Percentiles rank a stretch among this genome's conserved stretches.
Conservation (phyloP, 2,888 invertebrate genomes). For the Pterostichus niger region DNA sequence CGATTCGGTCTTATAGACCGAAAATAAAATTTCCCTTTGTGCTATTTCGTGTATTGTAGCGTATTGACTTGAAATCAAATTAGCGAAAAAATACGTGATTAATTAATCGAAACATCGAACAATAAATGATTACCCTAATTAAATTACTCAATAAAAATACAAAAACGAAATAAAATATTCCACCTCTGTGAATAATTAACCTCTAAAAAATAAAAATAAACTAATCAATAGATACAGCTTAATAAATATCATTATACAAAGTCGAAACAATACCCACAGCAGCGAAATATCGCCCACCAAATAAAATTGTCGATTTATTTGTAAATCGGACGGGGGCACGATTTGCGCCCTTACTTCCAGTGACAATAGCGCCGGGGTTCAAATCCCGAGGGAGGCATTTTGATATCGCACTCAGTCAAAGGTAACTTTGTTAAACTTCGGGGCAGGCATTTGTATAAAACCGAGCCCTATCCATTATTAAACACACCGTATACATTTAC, state of each 20-base stretch:
- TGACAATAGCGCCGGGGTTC: slow-evolving; percentile 54
- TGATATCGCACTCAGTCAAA: slow-evolving; percentile 71
- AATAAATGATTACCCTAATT: slow-evolving; percentile 19
- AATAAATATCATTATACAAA: slow-evolving; percentile 52
- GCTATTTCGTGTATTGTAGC: too few relatives aligned
- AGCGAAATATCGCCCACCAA: slow-evolving; percentile 42
- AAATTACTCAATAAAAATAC: slow-evolving; percentile 46
- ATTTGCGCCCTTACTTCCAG: slow-evolving; percentile 41
- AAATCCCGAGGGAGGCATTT: slow-evolving; percentile 37
- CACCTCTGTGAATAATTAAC: slow-evolving; percentile 15
- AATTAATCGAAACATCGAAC: slow-evolving; percentile 47
- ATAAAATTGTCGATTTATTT: slow-evolving; percentile 66
- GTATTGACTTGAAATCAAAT: slow-evolving; percentile 7
- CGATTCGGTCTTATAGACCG: too few relatives aligned
- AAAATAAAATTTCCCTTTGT: too few relatives aligned
- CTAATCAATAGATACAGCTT: slow-evolving; percentile 42
- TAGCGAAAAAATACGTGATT: slow-evolving; percentile 39
- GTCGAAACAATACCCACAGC: slow-evolving; percentile 26
- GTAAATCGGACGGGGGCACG: slow-evolving; percentile 54
- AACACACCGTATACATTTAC: slow-evolving; percentile 63
- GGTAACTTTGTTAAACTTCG: slow-evolving; percentile 71
- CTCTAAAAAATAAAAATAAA: slow-evolving; percentile 42
- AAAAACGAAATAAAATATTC: slow-evolving; percentile 48
- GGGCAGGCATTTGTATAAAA: slow-evolving; percentile 71
- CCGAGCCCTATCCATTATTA: slow-evolving; percentile 70